Percentiles rank a stretch among this genome's conserved stretches.
Conservation (phyloP, 2,888 invertebrate species). For the Orthosia gothica region DNA sequence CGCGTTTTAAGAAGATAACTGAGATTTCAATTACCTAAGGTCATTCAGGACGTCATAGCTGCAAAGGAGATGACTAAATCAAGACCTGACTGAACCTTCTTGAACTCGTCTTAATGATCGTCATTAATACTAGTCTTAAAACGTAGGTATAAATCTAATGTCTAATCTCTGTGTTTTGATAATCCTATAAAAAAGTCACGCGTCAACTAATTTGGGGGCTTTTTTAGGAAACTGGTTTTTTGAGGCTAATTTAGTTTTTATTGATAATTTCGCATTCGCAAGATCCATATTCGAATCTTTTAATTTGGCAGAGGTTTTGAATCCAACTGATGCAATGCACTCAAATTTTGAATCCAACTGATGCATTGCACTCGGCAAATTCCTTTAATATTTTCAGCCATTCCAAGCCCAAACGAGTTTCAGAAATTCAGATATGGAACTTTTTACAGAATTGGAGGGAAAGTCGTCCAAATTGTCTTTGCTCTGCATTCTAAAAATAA, state of each 20-base stretch:
- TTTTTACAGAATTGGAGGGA: background rate
- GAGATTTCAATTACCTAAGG: too few species aligned
- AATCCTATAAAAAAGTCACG: constrained; percentile 39
- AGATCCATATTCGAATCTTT: background rate
- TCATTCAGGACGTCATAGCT: too few species aligned
- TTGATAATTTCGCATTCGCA: constrained; percentile 14
- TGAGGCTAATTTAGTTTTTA: constrained; percentile 36
- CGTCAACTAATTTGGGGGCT: constrained; percentile 9
- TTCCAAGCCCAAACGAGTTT: background rate
- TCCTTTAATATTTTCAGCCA: background rate
- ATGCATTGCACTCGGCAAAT: background rate
- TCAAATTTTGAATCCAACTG: background rate
- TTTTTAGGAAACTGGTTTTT: constrained; percentile 43
- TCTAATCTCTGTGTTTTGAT: constrained; percentile 40
- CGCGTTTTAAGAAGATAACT: too few species aligned
- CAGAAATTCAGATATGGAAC: constrained; percentile 2
- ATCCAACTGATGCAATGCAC: background rate
- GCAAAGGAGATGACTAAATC: background rate
- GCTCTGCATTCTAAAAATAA: constrained; percentile 48
- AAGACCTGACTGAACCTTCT: constrained; percentile 18
- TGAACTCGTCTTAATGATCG: constrained; percentile 28
- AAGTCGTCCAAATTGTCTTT: constrained; percentile 25
- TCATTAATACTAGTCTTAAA: constrained; percentile 35
- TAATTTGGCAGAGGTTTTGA: background rate
- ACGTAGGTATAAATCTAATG: constrained; percentile 20